Conservation (phyloP, 2,888 invertebrate genomes). For the Strigamia transsilvanica region DNA sequence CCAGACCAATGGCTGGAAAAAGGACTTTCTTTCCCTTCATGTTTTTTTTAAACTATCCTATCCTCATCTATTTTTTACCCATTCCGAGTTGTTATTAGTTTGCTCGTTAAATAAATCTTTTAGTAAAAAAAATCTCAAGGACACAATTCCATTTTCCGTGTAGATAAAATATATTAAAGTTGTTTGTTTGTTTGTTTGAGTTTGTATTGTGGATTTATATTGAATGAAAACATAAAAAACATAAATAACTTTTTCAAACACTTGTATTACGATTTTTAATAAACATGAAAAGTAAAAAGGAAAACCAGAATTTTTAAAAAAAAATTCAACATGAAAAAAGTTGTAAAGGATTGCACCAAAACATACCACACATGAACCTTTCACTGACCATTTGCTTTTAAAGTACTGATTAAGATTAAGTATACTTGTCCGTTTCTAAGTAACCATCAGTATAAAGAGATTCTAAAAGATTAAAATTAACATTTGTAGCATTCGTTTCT, state of each 20-base stretch:
- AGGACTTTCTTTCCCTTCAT: neutral
- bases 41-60: neutral
- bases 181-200: neutral
- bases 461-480: neutral
- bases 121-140: neutral
- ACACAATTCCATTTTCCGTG: too few relatives aligned
- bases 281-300: conserved; percentile 6
- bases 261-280: conserved; percentile 35
- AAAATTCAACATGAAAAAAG: conserved; percentile 5
- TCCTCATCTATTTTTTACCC: neutral
- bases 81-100: neutral
- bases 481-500: conserved; percentile 5
- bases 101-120: neutral
- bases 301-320: neutral
- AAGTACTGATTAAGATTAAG: conserved; percentile 19
- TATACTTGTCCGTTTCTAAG: conserved; percentile 30
- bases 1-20: conserved; percentile 26
- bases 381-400: conserved; percentile 13
- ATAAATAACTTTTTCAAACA: neutral
- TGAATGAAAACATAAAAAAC: neutral
- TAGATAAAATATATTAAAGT: too few relatives aligned
- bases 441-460: neutral
- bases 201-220: neutral
- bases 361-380: conserved; percentile 20
- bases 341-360: conserved; percentile 37